These are phyloP conservation scores for Eustalomyia histrio DNA, from an alignment of 2,888 invertebrate genomes.

Conservation along the genomic window DNA sequence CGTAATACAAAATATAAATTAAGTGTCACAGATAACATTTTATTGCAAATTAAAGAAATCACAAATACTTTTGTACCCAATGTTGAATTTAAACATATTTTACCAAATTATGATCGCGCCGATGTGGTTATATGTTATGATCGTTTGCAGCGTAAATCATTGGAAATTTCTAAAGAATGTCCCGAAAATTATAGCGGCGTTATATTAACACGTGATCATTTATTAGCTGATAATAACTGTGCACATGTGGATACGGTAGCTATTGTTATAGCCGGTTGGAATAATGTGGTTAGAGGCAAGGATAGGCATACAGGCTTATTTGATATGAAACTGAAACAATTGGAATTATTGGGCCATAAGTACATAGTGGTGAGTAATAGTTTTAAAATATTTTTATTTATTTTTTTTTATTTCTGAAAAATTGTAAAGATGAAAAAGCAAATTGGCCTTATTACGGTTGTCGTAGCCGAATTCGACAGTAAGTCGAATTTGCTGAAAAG, in stretches of 20 bases:
- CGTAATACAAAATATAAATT: conserved; percentile 80
- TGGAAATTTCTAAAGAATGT: conserved; percentile 80
- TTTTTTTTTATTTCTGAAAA: no score
- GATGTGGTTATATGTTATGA: conserved; percentile 84
- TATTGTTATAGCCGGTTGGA: conserved; percentile 83
- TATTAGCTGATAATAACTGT: conserved; percentile 69
- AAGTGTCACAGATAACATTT: conserved; percentile 82
- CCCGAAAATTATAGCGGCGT: conserved; percentile 80
- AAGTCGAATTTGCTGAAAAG: no score
- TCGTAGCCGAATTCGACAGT: no score
- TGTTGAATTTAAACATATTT: conserved; percentile 81
- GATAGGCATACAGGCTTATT: conserved; percentile 82
- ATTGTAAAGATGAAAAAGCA: no score
- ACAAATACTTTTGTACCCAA: conserved; percentile 80
- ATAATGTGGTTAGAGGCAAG: conserved; percentile 81
- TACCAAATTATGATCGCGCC: conserved; percentile 85
- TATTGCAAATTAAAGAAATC: conserved; percentile 82
- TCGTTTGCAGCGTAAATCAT: conserved; percentile 79
- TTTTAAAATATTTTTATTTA: background rate
- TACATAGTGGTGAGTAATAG: conserved; percentile 74
- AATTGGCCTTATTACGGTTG: no score
- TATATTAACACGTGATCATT: conserved; percentile 72
- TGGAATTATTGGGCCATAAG: conserved; percentile 83
- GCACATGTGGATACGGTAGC: conserved; percentile 80
- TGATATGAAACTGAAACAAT: conserved; percentile 83